Conservation (phyloP, 2,113 vertebrate genomes). For the Clarias gariepinus region DNA sequence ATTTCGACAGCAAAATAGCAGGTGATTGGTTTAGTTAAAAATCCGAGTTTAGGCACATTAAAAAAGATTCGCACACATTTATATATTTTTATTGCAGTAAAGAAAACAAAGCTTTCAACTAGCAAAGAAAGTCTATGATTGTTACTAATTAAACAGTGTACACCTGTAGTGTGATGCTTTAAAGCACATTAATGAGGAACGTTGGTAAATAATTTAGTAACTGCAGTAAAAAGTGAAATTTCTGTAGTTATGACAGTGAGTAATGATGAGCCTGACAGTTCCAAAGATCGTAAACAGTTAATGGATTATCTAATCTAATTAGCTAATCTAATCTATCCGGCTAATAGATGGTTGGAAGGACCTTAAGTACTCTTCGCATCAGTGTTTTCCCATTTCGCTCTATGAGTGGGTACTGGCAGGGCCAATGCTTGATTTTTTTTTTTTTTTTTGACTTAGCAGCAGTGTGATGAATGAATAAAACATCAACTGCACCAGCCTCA, state of each 20-base stretch:
- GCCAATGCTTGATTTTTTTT: background rate
- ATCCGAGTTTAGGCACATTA: background rate
- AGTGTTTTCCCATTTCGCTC: background rate
- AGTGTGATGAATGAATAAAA: constrained; percentile 44
- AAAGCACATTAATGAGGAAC: background rate
- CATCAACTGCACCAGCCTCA: constrained; percentile 37
- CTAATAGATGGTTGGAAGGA: background rate
- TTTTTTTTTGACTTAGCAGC: background rate
- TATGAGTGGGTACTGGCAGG: background rate
- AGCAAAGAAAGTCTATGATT: background rate
- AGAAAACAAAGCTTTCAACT: background rate
- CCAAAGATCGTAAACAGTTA: background rate
- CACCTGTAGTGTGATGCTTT: background rate
- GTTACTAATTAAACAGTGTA: background rate
- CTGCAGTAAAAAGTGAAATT: background rate
- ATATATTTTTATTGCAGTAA: background rate
- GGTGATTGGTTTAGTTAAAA: background rate
- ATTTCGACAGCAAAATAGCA: background rate
- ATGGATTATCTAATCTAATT: background rate
- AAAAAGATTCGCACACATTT: background rate
- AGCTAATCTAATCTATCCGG: background rate
- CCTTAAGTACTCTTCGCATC: background rate
- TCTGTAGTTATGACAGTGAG: background rate
- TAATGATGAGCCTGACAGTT: background rate
- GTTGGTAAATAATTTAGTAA: background rate